Evolutionary conservation across 2,113 vertebrate genomes (phyloP).

Genomic region (Nothoprocta perdicaria): DNA sequence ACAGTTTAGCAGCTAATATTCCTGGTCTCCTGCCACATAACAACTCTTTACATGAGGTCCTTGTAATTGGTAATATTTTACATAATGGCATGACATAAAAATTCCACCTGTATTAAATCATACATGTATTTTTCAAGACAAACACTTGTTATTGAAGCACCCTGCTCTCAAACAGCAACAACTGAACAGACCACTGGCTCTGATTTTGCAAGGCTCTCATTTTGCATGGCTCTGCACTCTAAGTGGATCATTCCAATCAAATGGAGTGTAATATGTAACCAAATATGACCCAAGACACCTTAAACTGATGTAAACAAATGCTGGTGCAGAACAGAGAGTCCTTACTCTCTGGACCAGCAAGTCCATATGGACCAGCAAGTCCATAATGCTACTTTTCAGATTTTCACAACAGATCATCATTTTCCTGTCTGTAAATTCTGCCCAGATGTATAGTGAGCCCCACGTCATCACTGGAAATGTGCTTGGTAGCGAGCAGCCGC

Average conservation of each 20-base stretch:
- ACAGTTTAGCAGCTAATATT: neutral
- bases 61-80: neutral
- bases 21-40: neutral
- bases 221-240: neutral
- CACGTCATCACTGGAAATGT: rapidly evolving
- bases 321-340: neutral
- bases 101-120: neutral
- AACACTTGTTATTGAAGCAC: neutral
- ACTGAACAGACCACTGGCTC: neutral
- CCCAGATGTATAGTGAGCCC: rapidly evolving
- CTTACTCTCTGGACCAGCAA: neutral
- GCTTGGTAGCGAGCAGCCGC: neutral
- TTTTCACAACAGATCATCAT: neutral
- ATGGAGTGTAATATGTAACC: neutral
- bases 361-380: neutral
- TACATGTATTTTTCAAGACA: neutral
- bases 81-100: neutral
- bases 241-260: neutral
- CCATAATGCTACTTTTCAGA: neutral
- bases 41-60: neutral
- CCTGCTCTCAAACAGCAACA: neutral
- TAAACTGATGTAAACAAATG: neutral
- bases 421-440: neutral
- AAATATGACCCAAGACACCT: neutral
- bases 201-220: neutral